Evolutionary conservation across 1,140 invertebrate species (phyloP).

Genomic region (Drosophila bipectinata): DNA sequence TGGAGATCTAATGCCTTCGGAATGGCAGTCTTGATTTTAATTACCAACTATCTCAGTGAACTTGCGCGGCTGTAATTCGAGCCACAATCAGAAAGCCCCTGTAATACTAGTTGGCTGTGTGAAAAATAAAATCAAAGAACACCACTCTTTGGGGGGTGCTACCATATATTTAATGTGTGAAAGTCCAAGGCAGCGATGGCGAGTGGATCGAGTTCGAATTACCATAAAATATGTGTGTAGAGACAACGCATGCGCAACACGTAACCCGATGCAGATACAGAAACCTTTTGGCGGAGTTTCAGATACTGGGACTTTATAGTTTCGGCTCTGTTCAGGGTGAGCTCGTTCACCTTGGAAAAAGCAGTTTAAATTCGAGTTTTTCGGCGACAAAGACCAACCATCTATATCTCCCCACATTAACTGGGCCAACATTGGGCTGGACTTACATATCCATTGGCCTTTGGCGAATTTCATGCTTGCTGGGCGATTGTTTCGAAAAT

Average conservation of each 20-base stretch:
- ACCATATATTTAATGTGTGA: conserved; percentile 31
- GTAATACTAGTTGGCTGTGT: conserved; percentile 63
- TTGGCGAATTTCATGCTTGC: conserved; percentile 54
- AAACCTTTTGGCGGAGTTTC: conserved; percentile 11
- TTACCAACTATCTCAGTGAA: conserved; percentile 56
- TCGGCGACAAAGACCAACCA: conserved; percentile 41
- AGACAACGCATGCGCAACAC: conserved; percentile 70
- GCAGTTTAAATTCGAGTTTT: conserved; percentile 59
- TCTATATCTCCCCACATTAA: conserved; percentile 33
- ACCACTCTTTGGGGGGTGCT: conserved; percentile 17
- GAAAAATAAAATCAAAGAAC: conserved; percentile 49
- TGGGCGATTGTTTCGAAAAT: conserved; percentile 51
- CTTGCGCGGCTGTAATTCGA: conserved; percentile 61
- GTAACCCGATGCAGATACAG: conserved; percentile 49
- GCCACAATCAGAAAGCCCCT: conserved; percentile 47
- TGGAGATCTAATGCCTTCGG: conserved; percentile 53
- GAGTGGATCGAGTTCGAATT: conserved; percentile 62
- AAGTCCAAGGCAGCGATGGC: conserved; percentile 41
- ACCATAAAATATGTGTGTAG: conserved; percentile 78
- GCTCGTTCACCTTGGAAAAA: conserved; percentile 66
- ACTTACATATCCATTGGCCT: conserved; percentile 41
- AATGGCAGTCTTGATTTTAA: conserved; percentile 60
- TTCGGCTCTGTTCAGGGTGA: conserved; percentile 37
- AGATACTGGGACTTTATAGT: conserved; percentile 34
- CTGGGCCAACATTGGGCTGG: conserved; percentile 18